Evolutionary conservation across 2,113 vertebrate genomes (phyloP), one percentile per base, ranked within the genome.

Genomic region (Stegastes partitus): DNA sequence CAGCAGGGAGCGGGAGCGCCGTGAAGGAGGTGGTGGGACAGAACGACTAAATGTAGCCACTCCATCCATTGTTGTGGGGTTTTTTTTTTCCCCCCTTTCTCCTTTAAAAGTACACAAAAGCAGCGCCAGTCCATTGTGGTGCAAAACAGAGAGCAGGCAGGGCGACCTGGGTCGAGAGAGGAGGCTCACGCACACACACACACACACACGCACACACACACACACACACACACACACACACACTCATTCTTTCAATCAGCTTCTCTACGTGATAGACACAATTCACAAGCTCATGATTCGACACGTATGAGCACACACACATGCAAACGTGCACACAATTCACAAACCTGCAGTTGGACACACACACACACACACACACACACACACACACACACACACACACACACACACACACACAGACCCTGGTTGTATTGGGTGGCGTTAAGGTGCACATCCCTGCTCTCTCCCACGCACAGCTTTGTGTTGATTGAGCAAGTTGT

Each of bases 71-170:
- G 77, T 86, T 74, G 64, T 59, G 5, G n/a, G n/a, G n/a, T 57
- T 66, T 51, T 74, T 66, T 56, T 74, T 54, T 70, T 19, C 2
- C 19, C 45, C 42, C 21, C 28, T 39, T 59, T 68, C 56, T 79
- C 21, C 79, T 61, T 64, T 68, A 50, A 83, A 87, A 87, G 84
- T 80, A 81, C 76, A 92, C 89, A 92, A 90, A 92, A 91, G 91
- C 89, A 81, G 85, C 50, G n/a, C 47, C 81, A 37, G 80, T 81
- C 87, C 73, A 89, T 93, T 92, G 87, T 91, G 88, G 88, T 92
- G 90, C 82, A 91, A 92, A 91, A 67, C 76, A 83, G 82, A 79
- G 90, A 83, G 79, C 83, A 78, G 66, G 34, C 79, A 80, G 83
- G 58, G 79, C 26, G 28, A 89, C 86, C 82, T 68, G 28, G 74